A percentile compares a stretch with the other conserved stretches of the same genome.
phyloP scores from a whole-genome alignment of 1,140 invertebrate genomes.

The Drosophila mauritiana region DNA sequence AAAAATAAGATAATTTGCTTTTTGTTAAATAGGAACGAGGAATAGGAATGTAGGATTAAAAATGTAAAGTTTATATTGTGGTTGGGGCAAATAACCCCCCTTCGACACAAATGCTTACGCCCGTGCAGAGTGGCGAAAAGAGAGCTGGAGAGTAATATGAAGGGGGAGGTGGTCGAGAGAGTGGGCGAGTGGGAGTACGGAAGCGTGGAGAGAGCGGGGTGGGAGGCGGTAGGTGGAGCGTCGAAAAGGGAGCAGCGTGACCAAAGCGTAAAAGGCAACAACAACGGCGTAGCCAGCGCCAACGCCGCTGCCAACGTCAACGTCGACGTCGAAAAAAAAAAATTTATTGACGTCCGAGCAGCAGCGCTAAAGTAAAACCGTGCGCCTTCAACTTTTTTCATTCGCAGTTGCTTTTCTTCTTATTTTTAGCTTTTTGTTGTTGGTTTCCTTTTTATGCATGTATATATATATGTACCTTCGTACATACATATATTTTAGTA shows the following conservation, averaged over 20 bases:
- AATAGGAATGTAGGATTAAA: too few species aligned
- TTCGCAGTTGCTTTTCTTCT: conserved; percentile 28
- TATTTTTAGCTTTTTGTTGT: conserved; percentile 16
- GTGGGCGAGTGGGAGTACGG: conserved; percentile 14
- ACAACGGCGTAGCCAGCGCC: conserved; percentile 13
- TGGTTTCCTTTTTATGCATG: conserved; percentile 18
- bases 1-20: neutral
- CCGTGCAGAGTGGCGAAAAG: conserved; percentile 11
- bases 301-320: conserved; percentile 35
- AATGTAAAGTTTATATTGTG: too few species aligned
- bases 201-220: conserved; percentile 9
- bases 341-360: conserved; percentile 44
- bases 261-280: conserved; percentile 8
- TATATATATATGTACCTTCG: neutral
- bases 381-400: conserved; percentile 39
- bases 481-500: conserved; percentile 3
- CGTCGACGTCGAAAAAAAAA: conserved; percentile 15
- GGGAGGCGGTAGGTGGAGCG: conserved; percentile 11
- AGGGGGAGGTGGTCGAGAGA: neutral
- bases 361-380: conserved; percentile 38
- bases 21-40: neutral
- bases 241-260: conserved; percentile 26
- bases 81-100: neutral
- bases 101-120: neutral
- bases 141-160: neutral